Evolutionary conservation across 2,888 invertebrate species (phyloP), one percentile per base, ranked within the genome.

Genomic region (Platynereis dumerilii): DNA sequence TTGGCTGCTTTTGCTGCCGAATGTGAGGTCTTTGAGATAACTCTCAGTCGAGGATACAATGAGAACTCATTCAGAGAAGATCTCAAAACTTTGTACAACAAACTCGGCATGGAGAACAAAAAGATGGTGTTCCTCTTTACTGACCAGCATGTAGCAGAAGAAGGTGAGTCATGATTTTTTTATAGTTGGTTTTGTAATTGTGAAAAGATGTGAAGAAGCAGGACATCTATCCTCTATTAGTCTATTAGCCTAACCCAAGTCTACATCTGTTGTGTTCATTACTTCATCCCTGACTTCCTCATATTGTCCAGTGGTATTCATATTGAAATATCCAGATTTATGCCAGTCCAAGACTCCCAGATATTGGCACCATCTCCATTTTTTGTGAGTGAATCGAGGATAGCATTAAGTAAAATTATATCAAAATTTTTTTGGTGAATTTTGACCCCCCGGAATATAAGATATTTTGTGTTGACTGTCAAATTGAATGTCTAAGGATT

Each of bases 61-160:
- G 94, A 94, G 81, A 86, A 85, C 28, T 86, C 89, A 0, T 94
- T 96, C 81, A 90, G 92, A 65, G 94, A 95, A 56, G 95, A 96
- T 78, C 87, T 95, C 77, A 95, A 94, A 80, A 86, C 87, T 10
- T 84, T 95, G 17, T 94, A 91, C 83, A 89, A 87, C 68, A 87
- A 88, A 73, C 88, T 93, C 2, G 94, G 94, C 0, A 88, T 92
- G 1, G 91, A 92, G 2, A 88, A 90, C 58, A 92, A 92, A 81
- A 90, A 89, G 68, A 89, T 90, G 0, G 92, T 92, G 0, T 95
- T 95, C 80, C 85, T 94, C 2, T 93, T 95, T 78, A 90, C 92
- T 0, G 91, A 92, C 22, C 89, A 92, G 15, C 93, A 95, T 85
- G 89, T 85, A 1, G 85, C 81, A 15, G 86, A 86, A 72, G 86